phyloP scores from a whole-genome alignment of 2,888 invertebrate species.

The Charanyca ferruginea region DNA sequence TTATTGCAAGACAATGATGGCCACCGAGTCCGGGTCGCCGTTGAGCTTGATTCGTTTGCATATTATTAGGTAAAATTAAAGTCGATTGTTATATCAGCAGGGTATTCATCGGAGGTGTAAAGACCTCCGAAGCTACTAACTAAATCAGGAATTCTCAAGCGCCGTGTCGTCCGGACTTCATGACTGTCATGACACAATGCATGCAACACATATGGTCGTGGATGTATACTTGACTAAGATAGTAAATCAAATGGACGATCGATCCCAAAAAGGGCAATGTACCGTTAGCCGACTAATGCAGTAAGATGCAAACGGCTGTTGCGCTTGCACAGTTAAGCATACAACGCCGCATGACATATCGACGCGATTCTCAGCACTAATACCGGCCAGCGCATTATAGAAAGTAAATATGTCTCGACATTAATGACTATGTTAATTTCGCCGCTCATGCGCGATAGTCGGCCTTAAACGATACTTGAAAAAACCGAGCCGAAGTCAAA shows the following conservation, averaged over 20 bases:
- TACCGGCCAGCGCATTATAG: conserved; percentile 69
- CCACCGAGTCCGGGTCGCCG: conserved; percentile 49
- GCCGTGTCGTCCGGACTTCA: conserved; percentile 13
- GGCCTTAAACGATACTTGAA: conserved; percentile 64
- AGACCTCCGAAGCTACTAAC: conserved; percentile 31
- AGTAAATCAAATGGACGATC: conserved; percentile 74
- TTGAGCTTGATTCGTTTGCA: conserved; percentile 50
- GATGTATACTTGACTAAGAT: conserved; percentile 62
- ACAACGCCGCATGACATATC: conserved; percentile 73
- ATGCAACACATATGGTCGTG: conserved; percentile 56
- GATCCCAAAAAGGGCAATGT: conserved; percentile 78
- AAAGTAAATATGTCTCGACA: conserved; percentile 73
- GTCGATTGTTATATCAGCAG: conserved; percentile 45
- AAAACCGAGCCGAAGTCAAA: conserved; percentile 59
- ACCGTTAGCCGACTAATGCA: conserved; percentile 81
- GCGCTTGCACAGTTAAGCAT: conserved; percentile 74
- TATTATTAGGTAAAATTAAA: conserved; percentile 48
- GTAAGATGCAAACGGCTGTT: conserved; percentile 78
- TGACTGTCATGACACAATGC: conserved; percentile 46
- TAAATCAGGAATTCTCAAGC: conserved; percentile 41
- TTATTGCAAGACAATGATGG: conserved; percentile 71
- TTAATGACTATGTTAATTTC: conserved; percentile 75
- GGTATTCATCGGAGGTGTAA: conserved; percentile 40
- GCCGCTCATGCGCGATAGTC: conserved; percentile 62
- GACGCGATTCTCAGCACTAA: conserved; percentile 68